Conservation (phyloP, 1,140 invertebrate genomes). For the Zaprionus ghesquierei region DNA sequence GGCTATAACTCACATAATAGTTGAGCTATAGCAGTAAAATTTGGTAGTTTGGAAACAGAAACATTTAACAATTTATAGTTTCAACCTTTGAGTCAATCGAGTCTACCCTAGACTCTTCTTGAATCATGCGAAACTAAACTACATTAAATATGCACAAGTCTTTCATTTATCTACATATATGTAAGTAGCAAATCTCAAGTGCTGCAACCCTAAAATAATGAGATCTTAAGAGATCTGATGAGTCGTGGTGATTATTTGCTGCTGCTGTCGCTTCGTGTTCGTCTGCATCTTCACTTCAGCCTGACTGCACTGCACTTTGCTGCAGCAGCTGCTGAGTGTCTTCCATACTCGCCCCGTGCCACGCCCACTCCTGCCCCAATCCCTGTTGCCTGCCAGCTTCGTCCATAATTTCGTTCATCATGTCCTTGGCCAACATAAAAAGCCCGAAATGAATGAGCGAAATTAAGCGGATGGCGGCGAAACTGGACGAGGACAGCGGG, state of each 20-base stretch:
- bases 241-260: background rate
- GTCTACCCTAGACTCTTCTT: too few relatives aligned
- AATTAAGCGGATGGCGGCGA: slow-evolving; percentile 42
- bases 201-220: background rate
- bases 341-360: background rate
- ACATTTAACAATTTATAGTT: too few relatives aligned
- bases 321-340: background rate
- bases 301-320: background rate
- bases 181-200: background rate
- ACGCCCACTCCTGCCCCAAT: background rate
- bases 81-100: too few relatives aligned
- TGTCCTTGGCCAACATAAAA: slow-evolving; percentile 49
- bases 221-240: background rate
- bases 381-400: background rate
- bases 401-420: slow-evolving; percentile 38
- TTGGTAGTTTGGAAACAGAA: too few relatives aligned
- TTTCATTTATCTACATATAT: too few relatives aligned
- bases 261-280: background rate
- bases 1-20: too few relatives aligned
- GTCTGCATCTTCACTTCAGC: background rate
- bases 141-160: too few relatives aligned
- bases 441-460: slow-evolving; percentile 41
- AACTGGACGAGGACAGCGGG: background rate
- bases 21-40: too few relatives aligned
- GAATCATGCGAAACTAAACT: too few relatives aligned